Conservation (phyloP, 1,140 invertebrate genomes). For the Drosophila varians region DNA sequence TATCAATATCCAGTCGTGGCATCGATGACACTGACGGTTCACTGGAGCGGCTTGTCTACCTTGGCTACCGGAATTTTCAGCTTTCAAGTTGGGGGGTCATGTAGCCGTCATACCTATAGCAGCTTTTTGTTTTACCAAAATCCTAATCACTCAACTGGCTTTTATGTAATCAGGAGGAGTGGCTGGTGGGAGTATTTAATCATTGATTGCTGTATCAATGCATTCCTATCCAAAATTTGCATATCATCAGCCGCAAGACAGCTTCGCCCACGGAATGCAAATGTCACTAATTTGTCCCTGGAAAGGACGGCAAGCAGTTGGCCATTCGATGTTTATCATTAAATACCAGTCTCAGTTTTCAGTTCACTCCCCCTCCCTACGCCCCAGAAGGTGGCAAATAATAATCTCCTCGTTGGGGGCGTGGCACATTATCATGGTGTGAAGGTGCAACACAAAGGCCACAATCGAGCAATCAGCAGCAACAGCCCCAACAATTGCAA, state of each 20-base stretch:
- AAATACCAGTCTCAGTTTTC: conserved; percentile 27
- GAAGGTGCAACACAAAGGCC: conserved; percentile 34
- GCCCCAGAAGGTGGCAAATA: conserved; percentile 51
- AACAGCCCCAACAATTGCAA: conserved; percentile 57
- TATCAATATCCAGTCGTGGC: conserved; percentile 32
- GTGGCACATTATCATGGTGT: conserved; percentile 57
- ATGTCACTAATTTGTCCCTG: conserved; percentile 52
- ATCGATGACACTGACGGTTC: conserved; percentile 13
- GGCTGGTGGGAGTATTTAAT: conserved; percentile 52
- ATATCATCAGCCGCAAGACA: conserved; percentile 64
- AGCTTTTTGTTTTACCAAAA: neutral
- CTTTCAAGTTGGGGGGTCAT: neutral
- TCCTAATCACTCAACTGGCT: neutral
- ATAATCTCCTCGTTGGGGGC: conserved; percentile 50
- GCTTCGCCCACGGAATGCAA: conserved; percentile 46
- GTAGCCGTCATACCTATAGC: neutral
- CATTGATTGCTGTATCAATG: conserved; percentile 78
- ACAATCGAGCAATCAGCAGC: conserved; percentile 69
- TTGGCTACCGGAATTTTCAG: conserved; percentile 6
- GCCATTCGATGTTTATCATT: conserved; percentile 66
- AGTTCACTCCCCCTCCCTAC: conserved; percentile 13
- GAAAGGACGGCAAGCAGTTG: neutral
- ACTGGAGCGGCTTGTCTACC: neutral
- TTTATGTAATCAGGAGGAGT: conserved; percentile 7
- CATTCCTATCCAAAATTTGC: conserved; percentile 73